A percentile compares a stretch with the other conserved stretches of the same genome.
Conservation (phyloP, 1,140 invertebrate genomes). For the Danaus plexippus region DNA sequence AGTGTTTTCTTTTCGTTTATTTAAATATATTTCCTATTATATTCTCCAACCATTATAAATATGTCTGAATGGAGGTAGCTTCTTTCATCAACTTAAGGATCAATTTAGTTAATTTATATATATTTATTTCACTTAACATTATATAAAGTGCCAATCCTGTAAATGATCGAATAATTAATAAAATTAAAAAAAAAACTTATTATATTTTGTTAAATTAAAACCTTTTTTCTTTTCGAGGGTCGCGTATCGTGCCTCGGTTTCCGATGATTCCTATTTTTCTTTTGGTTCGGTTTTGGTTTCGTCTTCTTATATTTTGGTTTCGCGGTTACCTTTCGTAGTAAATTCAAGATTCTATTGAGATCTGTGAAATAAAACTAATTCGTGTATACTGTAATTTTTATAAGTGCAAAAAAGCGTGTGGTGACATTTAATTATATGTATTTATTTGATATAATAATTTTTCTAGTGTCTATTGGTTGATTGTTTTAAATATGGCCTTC, state of each 20-base stretch:
- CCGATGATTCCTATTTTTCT: constrained; percentile 27
- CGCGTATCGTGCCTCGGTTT: constrained; percentile 27
- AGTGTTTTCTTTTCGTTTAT: constrained; percentile 1
- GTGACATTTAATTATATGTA: no score
- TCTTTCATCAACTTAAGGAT: no score
- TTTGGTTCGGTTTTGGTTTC: constrained; percentile 17
- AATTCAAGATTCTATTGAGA: constrained; percentile 12
- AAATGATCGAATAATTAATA: no score
- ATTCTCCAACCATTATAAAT: background rate
- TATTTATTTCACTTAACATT: no score
- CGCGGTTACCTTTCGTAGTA: constrained; percentile 23
- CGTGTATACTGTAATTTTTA: no score
- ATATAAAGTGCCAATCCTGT: no score
- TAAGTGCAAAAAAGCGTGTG: no score
- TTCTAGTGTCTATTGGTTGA: no score
- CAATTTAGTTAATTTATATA: no score
- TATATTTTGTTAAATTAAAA: background rate
- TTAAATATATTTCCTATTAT: background rate
- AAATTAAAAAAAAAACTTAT: background rate
- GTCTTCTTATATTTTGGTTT: constrained; percentile 14
- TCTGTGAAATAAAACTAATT: constrained; percentile 10
- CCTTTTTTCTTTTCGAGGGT: constrained; percentile 33
- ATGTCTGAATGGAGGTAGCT: no score
- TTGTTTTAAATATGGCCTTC: no score
- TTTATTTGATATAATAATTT: no score